Base-by-base conservation (phyloP, 2,797 vertebrate species). In the Phalloptychus januarius region DNA sequence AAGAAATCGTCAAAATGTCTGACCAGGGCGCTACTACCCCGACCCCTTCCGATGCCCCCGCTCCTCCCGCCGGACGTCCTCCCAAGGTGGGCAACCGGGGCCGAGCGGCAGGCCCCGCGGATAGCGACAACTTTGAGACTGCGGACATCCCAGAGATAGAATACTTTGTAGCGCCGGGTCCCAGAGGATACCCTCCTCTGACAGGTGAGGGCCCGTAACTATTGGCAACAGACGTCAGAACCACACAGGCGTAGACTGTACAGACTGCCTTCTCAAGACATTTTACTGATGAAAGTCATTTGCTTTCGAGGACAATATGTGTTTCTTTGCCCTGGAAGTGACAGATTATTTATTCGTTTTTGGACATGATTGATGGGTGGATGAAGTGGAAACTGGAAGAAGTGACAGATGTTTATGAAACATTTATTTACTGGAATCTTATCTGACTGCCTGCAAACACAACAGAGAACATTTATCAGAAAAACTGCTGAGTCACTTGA, bases 131-230 rank as follows among this genome's bases (percentile, higher is more conserved):
- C 77, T 93, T 90, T 0, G 95, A 95, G 6, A 91, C 94, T 42
- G 89, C 92, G 0, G 95, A 97, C 0, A 42, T 97, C 16, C 96
- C 96, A 0, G 96, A 97, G 18, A 85, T 95, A 81, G 97, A 99
- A 83, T 83, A 93, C 33, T 97, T 96, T 79, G 95, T 91, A 1
- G 11, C 0, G 72, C 42, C 52, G 69, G 88, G 93, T 4, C 97
- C 97, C 7, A 94, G 97, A 89, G 96, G 96, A 28, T 84, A 77
- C 1, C 93, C 96, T 76, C 96, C 94, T 38, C 86, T 96, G 78
- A 92, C 93, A 90, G 97, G 98, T 99, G 94, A 88, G 87, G 2
- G 8, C 31, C 20, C 12, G 10, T 1, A 31, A 3, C 42, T 20
- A 1, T 69, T 10, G 20, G 25, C 46, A 36, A 67, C 1, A 7